Conservation (phyloP, 1,140 invertebrate species). For the Palaemon carinicauda region DNA sequence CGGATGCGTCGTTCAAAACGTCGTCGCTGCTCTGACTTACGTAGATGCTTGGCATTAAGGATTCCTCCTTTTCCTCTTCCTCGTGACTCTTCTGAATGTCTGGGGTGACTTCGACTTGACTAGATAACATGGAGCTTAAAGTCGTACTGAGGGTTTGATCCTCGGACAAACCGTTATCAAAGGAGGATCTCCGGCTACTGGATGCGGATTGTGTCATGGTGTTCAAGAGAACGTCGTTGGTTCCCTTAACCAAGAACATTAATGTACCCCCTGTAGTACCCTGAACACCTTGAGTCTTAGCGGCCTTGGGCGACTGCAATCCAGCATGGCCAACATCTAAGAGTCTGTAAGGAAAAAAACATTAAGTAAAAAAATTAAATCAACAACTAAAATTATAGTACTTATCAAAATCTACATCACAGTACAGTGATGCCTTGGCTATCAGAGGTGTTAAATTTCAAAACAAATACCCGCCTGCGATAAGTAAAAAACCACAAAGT, state of each 20-base stretch:
- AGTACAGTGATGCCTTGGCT: too few species aligned
- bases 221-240: conserved; percentile 40
- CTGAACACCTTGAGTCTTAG: neutral
- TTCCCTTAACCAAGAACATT: conserved; percentile 27
- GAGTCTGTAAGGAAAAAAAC: conserved; percentile 6
- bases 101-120: neutral
- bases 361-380: too few species aligned
- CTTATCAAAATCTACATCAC: too few species aligned
- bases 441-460: too few species aligned
- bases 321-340: conserved; percentile 41
- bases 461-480: too few species aligned
- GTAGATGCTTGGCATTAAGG: neutral
- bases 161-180: neutral
- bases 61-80: neutral
- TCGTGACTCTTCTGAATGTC: neutral
- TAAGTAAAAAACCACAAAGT: too few species aligned
- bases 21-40: neutral
- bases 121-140: neutral
- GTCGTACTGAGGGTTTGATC: conserved; percentile 8
- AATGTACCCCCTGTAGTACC: neutral
- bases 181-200: conserved; percentile 14
- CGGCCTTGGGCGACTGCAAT: neutral
- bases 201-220: conserved; percentile 13
- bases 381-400: too few species aligned
- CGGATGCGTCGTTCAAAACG: neutral